Evolutionary conservation across 2,797 vertebrate genomes (phyloP).

Genomic region (Lagorchestes hirsutus): DNA sequence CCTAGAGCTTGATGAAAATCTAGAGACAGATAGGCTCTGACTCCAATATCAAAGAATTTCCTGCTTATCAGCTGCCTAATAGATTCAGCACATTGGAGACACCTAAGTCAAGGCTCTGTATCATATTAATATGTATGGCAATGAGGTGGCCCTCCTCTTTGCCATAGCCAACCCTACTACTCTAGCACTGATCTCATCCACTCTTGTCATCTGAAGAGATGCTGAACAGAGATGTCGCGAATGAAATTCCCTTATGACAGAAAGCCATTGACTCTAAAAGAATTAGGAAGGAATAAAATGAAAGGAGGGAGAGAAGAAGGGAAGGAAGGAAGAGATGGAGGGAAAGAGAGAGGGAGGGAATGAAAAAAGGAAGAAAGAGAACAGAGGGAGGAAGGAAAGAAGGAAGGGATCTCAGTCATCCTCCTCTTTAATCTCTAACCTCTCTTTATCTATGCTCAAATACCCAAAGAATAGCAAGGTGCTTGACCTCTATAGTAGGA

Average conservation of each 20-base stretch:
- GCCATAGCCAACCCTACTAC: not conserved
- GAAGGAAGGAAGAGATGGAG: not conserved
- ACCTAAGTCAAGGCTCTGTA: not conserved
- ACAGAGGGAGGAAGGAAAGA: not conserved
- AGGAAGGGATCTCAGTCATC: not conserved
- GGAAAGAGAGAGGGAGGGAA: not conserved
- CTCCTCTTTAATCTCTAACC: not conserved
- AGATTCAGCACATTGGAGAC: not conserved
- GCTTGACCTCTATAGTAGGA: not conserved
- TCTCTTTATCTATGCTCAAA: not conserved
- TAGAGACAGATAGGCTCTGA: not conserved
- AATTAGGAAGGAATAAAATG: slow-evolving; percentile 32
- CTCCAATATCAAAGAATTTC: not conserved
- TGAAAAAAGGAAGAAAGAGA: not conserved
- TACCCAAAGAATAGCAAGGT: not conserved
- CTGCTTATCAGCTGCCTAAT: not conserved
- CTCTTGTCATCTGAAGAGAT: not conserved
- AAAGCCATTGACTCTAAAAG: not conserved
- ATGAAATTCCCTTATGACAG: not conserved
- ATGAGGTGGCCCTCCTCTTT: not conserved
- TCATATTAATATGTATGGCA: not conserved
- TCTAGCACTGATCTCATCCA: not conserved
- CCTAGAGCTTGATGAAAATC: not conserved
- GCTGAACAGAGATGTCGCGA: not conserved
- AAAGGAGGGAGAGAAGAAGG: slow-evolving; percentile 1